Base-by-base conservation (phyloP, 2,797 vertebrate genomes). In the Acipenser oxyrinchus region DNA sequence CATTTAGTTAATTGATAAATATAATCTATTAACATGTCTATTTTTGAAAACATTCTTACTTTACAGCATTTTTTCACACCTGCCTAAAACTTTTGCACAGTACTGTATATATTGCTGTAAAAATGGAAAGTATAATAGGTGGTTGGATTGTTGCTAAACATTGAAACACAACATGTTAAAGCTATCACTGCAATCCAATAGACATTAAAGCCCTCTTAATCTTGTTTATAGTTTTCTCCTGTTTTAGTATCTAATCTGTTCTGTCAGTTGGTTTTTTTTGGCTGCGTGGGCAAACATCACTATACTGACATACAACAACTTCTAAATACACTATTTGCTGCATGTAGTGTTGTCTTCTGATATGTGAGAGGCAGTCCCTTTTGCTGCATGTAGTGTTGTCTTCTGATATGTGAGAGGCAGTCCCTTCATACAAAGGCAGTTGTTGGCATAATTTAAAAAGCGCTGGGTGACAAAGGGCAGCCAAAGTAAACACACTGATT, bases 261-360 rank as follows among this genome's bases (percentile, higher is more conserved):
- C 79, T 79, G 84, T 87, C 83, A 84, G 82, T 70, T 81, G 84
- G 81, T 90, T 87, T 37, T 87, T 89, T 85, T 88, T 89, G 87
- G 85, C 71, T 76, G 80, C 68, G 74, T 69, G 77, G 84, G 84
- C 82, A 79, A 74, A 80, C 86, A 81, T 87, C 87, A 88, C 84
- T 78, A 76, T 83, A 86, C 84, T 78, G 79, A 87, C 86, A 87
- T 77, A 80, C 83, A 81, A 83, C 84, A 82, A 76, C 59, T 60
- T 80, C 88, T 88, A 89, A 88, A 89, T 86, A 87, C 88, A 88
- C 76, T 76, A 64, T 8, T 71, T 66, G 70, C 79, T 81, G 83
- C 78, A 78, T 76, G 76, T 66, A 37, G 23, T 37, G 23, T 37
- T 37, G 23, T 37, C 23, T 37, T 37, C 23, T 37, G 23, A 37